Evolutionary conservation across 2,888 invertebrate species (phyloP).

Genomic region (Falcaria lacertinaria): DNA sequence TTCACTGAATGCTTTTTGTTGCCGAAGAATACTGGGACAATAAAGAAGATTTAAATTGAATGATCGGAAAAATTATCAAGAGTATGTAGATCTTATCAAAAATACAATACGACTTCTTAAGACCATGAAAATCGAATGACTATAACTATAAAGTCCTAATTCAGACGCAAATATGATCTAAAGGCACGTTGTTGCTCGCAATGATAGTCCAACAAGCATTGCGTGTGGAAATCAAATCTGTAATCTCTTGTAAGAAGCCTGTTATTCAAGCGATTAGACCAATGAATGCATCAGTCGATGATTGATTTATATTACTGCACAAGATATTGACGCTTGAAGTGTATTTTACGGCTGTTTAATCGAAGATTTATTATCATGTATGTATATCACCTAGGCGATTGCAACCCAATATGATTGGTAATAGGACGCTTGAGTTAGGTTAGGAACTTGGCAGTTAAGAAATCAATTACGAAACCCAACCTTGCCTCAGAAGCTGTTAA

Average conservation of each 20-base stretch:
- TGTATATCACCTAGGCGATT: background rate
- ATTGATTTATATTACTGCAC: background rate
- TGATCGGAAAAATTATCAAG: too few species aligned
- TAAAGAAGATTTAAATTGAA: too few species aligned
- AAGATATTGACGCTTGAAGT: background rate
- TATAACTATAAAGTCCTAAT: too few species aligned
- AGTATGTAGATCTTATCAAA: too few species aligned
- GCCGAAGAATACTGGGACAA: too few species aligned
- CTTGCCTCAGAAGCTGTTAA: slow-evolving; percentile 11
- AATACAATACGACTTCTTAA: too few species aligned
- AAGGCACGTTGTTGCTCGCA: background rate
- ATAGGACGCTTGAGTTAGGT: slow-evolving; percentile 24
- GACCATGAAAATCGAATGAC: too few species aligned
- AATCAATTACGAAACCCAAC: slow-evolving; percentile 27
- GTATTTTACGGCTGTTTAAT: background rate
- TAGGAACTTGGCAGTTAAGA: slow-evolving; percentile 23
- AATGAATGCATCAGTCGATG: background rate
- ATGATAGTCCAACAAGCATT: background rate
- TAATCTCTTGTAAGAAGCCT: background rate
- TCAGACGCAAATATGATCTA: too few species aligned
- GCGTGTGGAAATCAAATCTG: background rate
- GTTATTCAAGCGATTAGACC: background rate
- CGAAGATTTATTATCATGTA: background rate
- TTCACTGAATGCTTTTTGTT: too few species aligned
- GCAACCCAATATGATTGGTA: background rate